A percentile compares a stretch with the other conserved stretches of the same genome.
Conservation (phyloP, 2,113 vertebrate genomes). For the Cavia porcellus region DNA sequence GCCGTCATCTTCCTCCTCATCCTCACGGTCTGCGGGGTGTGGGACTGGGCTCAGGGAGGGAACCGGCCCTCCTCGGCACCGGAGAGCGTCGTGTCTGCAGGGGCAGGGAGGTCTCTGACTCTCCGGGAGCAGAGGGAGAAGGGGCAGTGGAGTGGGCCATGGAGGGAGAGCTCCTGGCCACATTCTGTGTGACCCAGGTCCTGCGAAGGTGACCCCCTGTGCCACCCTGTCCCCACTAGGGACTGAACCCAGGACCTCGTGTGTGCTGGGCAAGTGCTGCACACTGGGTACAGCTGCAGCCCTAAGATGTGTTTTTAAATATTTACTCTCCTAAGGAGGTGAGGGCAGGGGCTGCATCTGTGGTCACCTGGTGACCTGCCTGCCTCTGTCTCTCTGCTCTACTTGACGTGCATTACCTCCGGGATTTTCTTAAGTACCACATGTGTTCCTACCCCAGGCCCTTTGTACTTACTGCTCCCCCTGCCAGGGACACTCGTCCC, state of each 20-base stretch:
- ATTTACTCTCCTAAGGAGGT: not conserved
- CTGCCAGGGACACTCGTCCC: not conserved
- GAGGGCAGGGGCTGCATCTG: not conserved
- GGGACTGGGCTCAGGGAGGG: not conserved
- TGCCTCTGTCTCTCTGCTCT: not conserved
- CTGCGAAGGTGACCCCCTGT: not conserved
- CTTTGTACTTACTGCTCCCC: not conserved
- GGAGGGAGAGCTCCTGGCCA: not conserved
- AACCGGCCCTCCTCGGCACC: not conserved
- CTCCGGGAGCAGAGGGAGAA: not conserved
- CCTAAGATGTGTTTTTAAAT: not conserved
- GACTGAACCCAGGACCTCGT: not conserved
- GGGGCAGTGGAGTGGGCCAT: not conserved
- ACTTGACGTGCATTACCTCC: not conserved
- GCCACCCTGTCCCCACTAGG: not conserved
- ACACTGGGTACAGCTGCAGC: not conserved
- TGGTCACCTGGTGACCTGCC: not conserved
- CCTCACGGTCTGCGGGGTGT: not conserved
- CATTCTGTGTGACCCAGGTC: not conserved
- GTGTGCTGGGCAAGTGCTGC: not conserved
- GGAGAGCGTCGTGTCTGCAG: not conserved
- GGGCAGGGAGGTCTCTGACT: not conserved
- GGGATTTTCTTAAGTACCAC: accelerated
- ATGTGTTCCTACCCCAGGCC: accelerated
- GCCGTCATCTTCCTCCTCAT: too few species aligned